A percentile compares a stretch with the other conserved stretches of the same genome.
These are phyloP conservation scores for Phenganax marumi DNA, from an alignment of 92 coral and sea anemone genomes.

Conservation along the genomic window DNA sequence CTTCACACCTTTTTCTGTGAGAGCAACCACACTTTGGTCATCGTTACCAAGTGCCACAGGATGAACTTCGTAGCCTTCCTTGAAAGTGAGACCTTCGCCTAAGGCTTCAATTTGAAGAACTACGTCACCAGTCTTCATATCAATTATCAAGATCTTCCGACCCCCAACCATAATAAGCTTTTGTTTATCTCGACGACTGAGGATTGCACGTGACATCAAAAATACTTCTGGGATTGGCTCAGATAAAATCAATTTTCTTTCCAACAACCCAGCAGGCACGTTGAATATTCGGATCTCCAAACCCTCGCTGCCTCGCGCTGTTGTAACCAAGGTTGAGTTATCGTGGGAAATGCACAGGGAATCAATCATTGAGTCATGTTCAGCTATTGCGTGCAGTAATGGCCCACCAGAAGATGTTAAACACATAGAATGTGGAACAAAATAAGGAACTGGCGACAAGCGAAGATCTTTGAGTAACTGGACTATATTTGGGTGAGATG, in stretches of 20 bases:
- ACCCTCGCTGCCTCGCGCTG: slow-evolving; percentile 64
- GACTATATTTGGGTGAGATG: slow-evolving; percentile 63
- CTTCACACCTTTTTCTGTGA: slow-evolving; percentile 67
- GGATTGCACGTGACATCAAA: slow-evolving; percentile 23
- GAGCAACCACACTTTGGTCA: slow-evolving; percentile 71
- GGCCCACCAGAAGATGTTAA: slow-evolving; percentile 96
- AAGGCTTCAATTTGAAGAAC: slow-evolving; percentile 65
- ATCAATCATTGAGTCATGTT: slow-evolving; percentile 58
- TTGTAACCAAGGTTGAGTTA: slow-evolving; percentile 70
- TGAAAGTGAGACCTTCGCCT: slow-evolving; percentile 76
- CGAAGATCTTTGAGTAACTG: slow-evolving; percentile 75
- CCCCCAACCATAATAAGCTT: slow-evolving; percentile 80
- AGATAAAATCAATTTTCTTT: slow-evolving; percentile 76
- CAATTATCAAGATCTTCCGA: slow-evolving; percentile 64
- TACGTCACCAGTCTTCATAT: slow-evolving; percentile 76
- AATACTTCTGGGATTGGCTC: slow-evolving; percentile 56
- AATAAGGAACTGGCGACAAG: slow-evolving; percentile 69
- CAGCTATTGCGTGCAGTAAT: slow-evolving; percentile 72
- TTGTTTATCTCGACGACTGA: slow-evolving; percentile 33
- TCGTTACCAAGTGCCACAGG: slow-evolving; percentile 78
- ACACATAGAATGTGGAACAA: slow-evolving; percentile 82
- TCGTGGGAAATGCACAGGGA: slow-evolving; percentile 77
- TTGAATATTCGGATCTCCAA: slow-evolving; percentile 73
- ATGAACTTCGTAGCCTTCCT: slow-evolving; percentile 47
- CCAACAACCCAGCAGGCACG: slow-evolving; percentile 66